phyloP scores from a whole-genome alignment of 2,888 invertebrate species.

The Aleiodes alternator region DNA sequence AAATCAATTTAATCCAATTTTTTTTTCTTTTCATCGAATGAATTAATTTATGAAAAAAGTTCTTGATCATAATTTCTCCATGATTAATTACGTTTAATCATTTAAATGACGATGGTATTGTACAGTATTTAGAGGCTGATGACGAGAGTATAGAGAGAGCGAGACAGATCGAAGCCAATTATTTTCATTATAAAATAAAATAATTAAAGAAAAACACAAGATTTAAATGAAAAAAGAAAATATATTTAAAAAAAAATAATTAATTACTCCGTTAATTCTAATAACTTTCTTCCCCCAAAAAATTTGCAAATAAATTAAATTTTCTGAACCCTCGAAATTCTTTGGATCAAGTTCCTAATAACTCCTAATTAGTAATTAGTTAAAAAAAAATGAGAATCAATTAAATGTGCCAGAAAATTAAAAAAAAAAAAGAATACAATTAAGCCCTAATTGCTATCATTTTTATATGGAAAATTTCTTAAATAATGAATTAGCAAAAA shows the following conservation, averaged over 20 bases:
- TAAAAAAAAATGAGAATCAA: too few relatives aligned
- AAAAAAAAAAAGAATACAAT: too few relatives aligned
- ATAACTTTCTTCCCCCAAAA: background rate
- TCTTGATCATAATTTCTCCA: conserved; percentile 8
- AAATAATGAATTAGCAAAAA: too few relatives aligned
- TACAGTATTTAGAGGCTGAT: conserved; percentile 58
- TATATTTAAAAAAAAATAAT: background rate
- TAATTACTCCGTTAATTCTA: background rate
- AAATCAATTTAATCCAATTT: too few relatives aligned
- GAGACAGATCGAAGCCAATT: conserved; percentile 4
- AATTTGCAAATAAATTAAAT: background rate
- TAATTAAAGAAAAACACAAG: background rate
- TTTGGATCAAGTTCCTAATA: background rate
- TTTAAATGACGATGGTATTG: conserved; percentile 53
- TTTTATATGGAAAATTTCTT: too few relatives aligned
- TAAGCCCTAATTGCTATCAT: too few relatives aligned
- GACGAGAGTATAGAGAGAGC: conserved; percentile 34
- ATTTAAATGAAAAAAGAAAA: background rate
- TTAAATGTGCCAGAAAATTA: too few relatives aligned
- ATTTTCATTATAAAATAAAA: background rate
- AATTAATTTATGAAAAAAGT: background rate
- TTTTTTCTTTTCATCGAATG: too few relatives aligned
- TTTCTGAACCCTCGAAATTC: background rate
- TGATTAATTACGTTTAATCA: conserved; percentile 10
- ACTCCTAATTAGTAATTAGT: too few relatives aligned